phyloP scores from a whole-genome alignment of 2,888 invertebrate genomes.

The Spilarctia lutea region DNA sequence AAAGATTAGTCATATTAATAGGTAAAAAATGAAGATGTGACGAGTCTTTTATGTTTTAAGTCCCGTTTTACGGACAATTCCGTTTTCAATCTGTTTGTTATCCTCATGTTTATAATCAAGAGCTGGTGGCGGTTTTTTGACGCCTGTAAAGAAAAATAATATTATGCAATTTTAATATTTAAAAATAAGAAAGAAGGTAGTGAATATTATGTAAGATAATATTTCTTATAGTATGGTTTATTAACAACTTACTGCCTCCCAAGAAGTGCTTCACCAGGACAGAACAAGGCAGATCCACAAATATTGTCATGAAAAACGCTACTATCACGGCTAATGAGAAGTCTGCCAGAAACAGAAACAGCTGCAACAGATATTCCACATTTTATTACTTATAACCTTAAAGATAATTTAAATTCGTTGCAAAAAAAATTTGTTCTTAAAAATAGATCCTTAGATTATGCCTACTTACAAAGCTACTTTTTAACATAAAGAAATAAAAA shows the following conservation, averaged over 20 bases:
- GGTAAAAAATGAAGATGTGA: neutral
- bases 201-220: neutral
- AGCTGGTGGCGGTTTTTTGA: slow-evolving; percentile 10
- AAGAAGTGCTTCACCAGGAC: slow-evolving; percentile 65
- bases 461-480: too few relatives aligned
- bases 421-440: neutral
- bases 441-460: too few relatives aligned
- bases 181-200: neutral
- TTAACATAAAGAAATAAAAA: too few relatives aligned
- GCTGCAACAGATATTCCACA: slow-evolving; percentile 54
- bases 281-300: slow-evolving; percentile 70
- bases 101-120: neutral
- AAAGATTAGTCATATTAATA: neutral
- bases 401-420: neutral
- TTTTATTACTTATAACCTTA: neutral
- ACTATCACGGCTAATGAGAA: slow-evolving; percentile 60
- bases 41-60: neutral
- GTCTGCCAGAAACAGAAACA: slow-evolving; percentile 61
- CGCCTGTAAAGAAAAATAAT: slow-evolving; percentile 12
- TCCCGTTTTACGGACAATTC: neutral
- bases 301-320: slow-evolving; percentile 61
- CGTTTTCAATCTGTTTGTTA: neutral
- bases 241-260: slow-evolving; percentile 58
- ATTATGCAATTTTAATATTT: neutral
- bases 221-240: neutral